Percentiles rank a stretch among this genome's conserved stretches.
These are phyloP conservation scores for Actinia tenebrosa DNA, from an alignment of 64 coral and sea anemone species.

Conservation along the genomic window DNA sequence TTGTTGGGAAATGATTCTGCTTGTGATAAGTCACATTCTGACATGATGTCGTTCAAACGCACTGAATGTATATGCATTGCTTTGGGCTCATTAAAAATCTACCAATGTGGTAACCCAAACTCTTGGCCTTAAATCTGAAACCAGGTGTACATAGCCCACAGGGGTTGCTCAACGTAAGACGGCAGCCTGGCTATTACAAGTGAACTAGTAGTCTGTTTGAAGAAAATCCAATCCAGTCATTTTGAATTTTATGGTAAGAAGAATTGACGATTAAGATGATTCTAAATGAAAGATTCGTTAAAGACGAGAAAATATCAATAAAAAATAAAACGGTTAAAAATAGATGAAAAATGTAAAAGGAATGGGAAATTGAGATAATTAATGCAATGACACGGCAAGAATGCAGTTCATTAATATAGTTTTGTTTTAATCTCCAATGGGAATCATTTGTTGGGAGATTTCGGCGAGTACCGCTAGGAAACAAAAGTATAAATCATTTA, in stretches of 20 bases:
- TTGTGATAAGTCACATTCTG: background rate
- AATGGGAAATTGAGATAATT: background rate
- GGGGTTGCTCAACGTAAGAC: background rate
- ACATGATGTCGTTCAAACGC: background rate
- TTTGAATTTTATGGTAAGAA: background rate
- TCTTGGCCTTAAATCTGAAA: slow-evolving; percentile 11
- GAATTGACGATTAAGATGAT: background rate
- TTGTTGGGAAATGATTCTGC: background rate
- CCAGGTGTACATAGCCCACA: background rate
- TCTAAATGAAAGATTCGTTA: background rate
- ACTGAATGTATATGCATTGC: background rate
- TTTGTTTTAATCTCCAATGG: background rate
- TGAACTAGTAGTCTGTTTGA: background rate
- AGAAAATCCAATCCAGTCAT: background rate
- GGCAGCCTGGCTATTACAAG: background rate
- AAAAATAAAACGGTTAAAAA: background rate
- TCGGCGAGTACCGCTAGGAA: background rate
- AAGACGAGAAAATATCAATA: background rate
- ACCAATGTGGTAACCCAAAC: slow-evolving; percentile 12
- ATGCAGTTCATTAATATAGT: background rate
- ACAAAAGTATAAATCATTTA: background rate
- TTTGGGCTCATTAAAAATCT: slow-evolving; percentile 18
- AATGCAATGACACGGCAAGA: background rate
- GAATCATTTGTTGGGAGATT: background rate
- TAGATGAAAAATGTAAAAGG: background rate